These are phyloP conservation scores for Uropsilus gracilis DNA, from an alignment of 2,113 vertebrate genomes.

Conservation along the genomic window DNA sequence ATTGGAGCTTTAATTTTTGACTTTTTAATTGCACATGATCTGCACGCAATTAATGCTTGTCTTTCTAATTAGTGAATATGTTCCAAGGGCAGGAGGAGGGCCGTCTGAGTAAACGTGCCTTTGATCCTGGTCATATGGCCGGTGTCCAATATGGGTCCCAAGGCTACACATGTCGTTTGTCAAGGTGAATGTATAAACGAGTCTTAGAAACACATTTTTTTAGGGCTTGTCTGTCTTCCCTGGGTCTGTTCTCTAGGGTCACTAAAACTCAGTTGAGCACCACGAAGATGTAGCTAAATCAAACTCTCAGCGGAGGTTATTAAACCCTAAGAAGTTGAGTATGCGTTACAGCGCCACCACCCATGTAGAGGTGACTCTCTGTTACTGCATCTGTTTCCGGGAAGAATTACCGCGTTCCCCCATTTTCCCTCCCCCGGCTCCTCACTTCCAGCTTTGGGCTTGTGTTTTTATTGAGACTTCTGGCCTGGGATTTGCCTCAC, in stretches of 20 bases:
- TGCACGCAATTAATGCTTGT: not conserved
- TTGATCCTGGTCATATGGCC: no score
- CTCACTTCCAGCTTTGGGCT: not conserved
- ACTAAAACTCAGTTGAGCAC: not conserved
- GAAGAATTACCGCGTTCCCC: not conserved
- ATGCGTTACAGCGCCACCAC: not conserved
- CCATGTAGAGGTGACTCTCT: not conserved
- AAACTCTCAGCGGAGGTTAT: not conserved
- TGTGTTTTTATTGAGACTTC: not conserved
- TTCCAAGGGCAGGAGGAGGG: accelerated
- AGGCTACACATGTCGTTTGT: not conserved
- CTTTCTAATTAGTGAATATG: not conserved
- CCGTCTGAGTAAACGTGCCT: not conserved
- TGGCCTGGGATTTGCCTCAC: not conserved
- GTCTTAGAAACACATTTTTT: not conserved
- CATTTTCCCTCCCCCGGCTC: no score
- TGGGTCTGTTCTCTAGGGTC: not conserved
- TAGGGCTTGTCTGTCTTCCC: not conserved
- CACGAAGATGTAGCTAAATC: not conserved
- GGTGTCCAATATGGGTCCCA: no score
- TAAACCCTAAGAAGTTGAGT: not conserved
- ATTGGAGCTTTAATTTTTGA: not conserved
- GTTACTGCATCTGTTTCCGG: no score
- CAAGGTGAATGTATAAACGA: not conserved
- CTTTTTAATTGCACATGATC: not conserved